Conservation (phyloP, 2,888 invertebrate species). For the Euclidia mi region DNA sequence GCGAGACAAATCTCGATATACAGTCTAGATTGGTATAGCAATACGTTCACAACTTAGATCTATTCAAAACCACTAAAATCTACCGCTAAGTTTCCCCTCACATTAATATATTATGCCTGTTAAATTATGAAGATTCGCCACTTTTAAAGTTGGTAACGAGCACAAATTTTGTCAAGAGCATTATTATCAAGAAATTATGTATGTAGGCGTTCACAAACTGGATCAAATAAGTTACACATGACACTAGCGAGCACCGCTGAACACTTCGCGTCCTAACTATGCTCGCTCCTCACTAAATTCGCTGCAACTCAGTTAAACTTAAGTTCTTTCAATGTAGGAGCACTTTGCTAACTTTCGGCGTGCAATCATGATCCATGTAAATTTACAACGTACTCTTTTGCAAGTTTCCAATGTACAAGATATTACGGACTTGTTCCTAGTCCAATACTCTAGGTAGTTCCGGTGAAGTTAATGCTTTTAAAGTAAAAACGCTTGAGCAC, state of each 20-base stretch:
- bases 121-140: too few relatives aligned
- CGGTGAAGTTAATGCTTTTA: constrained; percentile 32
- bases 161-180: not conserved
- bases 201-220: constrained; percentile 1
- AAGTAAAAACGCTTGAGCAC: constrained; percentile 42
- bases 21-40: too few relatives aligned
- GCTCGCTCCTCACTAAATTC: constrained; percentile 55
- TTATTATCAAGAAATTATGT: not conserved
- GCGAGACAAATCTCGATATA: too few relatives aligned
- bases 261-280: constrained; percentile 35
- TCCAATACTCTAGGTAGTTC: constrained; percentile 39
- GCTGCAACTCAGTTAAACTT: constrained; percentile 56
- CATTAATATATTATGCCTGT: too few relatives aligned
- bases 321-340: constrained; percentile 67
- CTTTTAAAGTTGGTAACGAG: too few relatives aligned
- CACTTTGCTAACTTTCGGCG: constrained; percentile 64
- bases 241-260: constrained; percentile 33
- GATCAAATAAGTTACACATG: constrained; percentile 29
- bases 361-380: constrained; percentile 70
- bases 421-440: constrained; percentile 45
- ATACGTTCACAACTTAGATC: too few relatives aligned
- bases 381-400: constrained; percentile 65
- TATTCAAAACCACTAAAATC: too few relatives aligned
- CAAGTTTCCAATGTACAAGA: constrained; percentile 61
- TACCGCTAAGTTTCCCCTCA: too few relatives aligned